These are phyloP conservation scores for Sapayoa aenigma DNA, from an alignment of 2,113 vertebrate genomes.

Conservation along the genomic window DNA sequence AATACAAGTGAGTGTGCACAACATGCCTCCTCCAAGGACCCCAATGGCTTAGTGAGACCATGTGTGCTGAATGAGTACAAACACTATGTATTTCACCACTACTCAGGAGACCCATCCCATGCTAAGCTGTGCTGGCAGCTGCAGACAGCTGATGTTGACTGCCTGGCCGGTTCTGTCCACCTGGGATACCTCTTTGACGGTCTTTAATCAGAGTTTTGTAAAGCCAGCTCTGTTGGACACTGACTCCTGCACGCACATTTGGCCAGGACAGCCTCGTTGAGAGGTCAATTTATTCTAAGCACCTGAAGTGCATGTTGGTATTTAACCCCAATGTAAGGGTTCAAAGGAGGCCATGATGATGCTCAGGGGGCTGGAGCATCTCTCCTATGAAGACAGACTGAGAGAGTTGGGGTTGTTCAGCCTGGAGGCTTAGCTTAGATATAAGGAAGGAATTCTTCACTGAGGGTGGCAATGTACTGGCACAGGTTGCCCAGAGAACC, in stretches of 20 bases:
- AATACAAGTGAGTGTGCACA: not conserved
- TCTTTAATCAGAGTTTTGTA: not conserved
- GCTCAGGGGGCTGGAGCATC: not conserved
- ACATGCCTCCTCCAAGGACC: not conserved
- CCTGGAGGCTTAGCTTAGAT: too few species aligned
- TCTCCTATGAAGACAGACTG: not conserved
- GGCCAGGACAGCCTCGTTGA: not conserved
- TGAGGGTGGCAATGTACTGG: too few species aligned
- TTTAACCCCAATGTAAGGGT: not conserved
- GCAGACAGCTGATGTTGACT: not conserved
- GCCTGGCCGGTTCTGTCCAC: not conserved
- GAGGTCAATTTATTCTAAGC: not conserved
- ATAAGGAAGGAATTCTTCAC: too few species aligned
- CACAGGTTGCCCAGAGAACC: too few species aligned
- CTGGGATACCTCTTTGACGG: not conserved
- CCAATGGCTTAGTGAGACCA: accelerated
- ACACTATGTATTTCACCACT: not conserved
- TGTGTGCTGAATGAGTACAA: accelerated
- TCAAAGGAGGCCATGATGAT: not conserved
- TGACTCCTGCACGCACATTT: not conserved
- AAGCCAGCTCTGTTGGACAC: not conserved
- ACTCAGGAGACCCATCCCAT: not conserved
- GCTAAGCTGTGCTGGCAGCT: not conserved
- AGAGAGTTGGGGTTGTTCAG: not conserved
- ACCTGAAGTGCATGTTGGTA: not conserved